These are phyloP conservation scores for Chloroceryle amazona DNA, from an alignment of 2,797 vertebrate species.

Conservation along the genomic window DNA sequence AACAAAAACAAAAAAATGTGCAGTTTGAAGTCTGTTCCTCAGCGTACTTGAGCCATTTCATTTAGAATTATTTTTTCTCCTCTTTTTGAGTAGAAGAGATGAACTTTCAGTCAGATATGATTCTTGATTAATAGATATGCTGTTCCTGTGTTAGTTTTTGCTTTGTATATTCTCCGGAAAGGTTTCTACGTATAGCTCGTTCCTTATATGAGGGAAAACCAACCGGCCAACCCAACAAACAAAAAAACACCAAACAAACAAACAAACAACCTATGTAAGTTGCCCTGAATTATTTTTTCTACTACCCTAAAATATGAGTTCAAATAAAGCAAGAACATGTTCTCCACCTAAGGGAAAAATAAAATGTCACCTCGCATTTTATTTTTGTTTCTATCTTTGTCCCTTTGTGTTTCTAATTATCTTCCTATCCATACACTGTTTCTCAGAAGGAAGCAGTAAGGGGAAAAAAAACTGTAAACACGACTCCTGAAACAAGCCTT, in stretches of 20 bases:
- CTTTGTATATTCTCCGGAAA: background rate
- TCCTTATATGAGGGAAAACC: background rate
- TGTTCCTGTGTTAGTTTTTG: background rate
- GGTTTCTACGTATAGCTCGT: background rate
- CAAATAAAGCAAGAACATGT: background rate
- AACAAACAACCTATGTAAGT: background rate
- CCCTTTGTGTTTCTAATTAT: constrained; percentile 29
- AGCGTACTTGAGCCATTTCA: background rate
- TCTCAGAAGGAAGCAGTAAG: background rate
- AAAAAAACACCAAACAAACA: background rate
- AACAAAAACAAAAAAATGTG: no score
- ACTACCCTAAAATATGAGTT: background rate
- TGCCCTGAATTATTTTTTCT: background rate
- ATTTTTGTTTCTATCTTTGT: background rate
- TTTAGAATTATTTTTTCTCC: background rate
- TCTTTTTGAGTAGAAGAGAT: background rate
- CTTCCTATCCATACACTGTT: background rate
- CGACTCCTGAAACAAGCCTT: background rate
- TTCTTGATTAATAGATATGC: background rate
- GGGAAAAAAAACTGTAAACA: background rate
- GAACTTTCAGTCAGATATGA: background rate
- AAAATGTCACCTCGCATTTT: constrained; percentile 13
- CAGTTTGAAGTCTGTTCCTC: background rate
- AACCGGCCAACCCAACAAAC: no score
- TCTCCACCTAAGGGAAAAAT: background rate